These are phyloP conservation scores for Parasteatoda lunata DNA, from an alignment of 2,888 invertebrate genomes.

Conservation along the genomic window DNA sequence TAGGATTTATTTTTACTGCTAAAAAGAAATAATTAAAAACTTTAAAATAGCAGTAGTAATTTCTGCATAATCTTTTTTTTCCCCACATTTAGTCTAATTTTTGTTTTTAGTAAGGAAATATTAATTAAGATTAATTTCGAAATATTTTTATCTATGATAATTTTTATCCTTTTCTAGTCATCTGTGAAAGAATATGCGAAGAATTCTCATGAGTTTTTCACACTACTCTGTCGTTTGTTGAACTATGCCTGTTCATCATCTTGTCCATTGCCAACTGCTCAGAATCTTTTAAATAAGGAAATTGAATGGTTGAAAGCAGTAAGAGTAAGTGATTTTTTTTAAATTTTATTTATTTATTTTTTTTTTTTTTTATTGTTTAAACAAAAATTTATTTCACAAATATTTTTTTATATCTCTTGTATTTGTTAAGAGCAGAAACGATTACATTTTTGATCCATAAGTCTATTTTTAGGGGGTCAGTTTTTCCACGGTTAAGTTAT, in stretches of 20 bases:
- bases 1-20: no score
- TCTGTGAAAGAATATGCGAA: slow-evolving; percentile 81
- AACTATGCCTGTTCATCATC: slow-evolving; percentile 81
- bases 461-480: no score
- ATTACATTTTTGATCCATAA: no score
- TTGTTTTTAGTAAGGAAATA: slow-evolving; percentile 8
- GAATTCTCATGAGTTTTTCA: slow-evolving; percentile 73
- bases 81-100: not conserved
- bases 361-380: no score
- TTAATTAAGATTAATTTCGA: no score
- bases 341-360: no score
- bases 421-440: no score
- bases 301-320: slow-evolving; percentile 85
- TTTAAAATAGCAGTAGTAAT: no score
- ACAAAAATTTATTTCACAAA: no score
- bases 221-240: slow-evolving; percentile 82
- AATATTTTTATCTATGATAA: not conserved
- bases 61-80: not conserved
- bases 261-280: slow-evolving; percentile 82
- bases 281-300: slow-evolving; percentile 82
- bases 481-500: no score
- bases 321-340: slow-evolving; percentile 77
- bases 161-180: slow-evolving; percentile 76
- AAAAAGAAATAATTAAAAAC: no score
- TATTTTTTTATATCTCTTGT: no score